Percentiles rank a stretch among this genome's conserved stretches.
phyloP scores from a whole-genome alignment of 2,113 vertebrate genomes.

The Sapajus apella region DNA sequence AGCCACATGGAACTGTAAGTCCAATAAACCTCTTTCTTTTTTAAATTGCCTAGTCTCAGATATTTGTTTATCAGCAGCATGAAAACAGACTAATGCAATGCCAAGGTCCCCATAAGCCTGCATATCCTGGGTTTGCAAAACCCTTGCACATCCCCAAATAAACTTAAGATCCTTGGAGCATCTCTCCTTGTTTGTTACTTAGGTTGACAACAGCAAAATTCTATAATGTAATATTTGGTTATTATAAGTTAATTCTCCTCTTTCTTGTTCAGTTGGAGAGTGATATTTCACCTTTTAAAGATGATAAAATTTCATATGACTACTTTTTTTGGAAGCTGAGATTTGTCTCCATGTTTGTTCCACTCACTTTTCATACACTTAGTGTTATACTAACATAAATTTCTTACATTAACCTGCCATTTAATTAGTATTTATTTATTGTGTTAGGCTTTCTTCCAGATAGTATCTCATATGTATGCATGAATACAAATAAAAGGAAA shows the following conservation, averaged over 20 bases:
- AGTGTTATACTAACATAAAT: background rate
- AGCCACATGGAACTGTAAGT: too few relatives aligned
- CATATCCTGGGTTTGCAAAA: background rate
- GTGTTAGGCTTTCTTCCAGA: background rate
- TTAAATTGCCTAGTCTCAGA: too few relatives aligned
- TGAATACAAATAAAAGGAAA: conserved; percentile 17
- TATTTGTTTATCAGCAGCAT: too few relatives aligned
- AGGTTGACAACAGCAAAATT: background rate
- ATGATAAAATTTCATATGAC: background rate
- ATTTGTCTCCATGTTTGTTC: background rate
- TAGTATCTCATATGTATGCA: background rate
- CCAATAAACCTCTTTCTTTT: too few relatives aligned
- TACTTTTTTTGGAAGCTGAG: background rate
- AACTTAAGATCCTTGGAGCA: background rate
- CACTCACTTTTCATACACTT: background rate
- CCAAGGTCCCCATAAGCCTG: background rate
- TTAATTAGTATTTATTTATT: background rate
- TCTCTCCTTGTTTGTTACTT: background rate
- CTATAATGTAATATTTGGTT: background rate
- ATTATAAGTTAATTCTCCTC: background rate
- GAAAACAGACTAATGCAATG: too few relatives aligned
- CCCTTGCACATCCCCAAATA: background rate
- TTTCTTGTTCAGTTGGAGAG: background rate
- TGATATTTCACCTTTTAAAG: background rate
- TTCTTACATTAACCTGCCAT: background rate